phyloP scores from a whole-genome alignment of 2,888 invertebrate species.

The Epirrita christyi region DNA sequence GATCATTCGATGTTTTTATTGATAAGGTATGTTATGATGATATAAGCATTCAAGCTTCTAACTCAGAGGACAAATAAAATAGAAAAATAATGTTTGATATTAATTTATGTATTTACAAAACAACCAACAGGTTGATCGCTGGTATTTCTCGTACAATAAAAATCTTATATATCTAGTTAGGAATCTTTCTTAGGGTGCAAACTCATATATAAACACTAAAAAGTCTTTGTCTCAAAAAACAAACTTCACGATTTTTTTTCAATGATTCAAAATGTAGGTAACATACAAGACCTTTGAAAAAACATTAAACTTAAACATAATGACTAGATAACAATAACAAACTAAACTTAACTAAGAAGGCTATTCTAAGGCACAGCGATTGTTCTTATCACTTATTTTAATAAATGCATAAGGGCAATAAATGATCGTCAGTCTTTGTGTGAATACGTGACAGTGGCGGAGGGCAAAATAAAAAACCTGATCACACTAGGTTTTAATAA shows the following conservation, averaged over 20 bases:
- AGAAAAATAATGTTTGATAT: slow-evolving; percentile 11
- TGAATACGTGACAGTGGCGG: slow-evolving; percentile 64
- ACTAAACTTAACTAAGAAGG: slow-evolving; percentile 54
- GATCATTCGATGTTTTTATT: too few relatives aligned
- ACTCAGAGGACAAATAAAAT: slow-evolving; percentile 6
- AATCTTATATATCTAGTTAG: slow-evolving; percentile 66
- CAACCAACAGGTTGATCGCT: slow-evolving; percentile 56
- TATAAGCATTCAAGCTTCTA: too few relatives aligned
- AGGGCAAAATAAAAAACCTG: not conserved
- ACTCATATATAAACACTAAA: slow-evolving; percentile 63
- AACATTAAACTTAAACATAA: slow-evolving; percentile 61
- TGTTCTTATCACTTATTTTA: slow-evolving; percentile 65
- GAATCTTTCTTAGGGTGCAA: slow-evolving; percentile 80
- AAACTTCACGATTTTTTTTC: slow-evolving; percentile 29
- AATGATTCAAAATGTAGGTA: slow-evolving; percentile 35
- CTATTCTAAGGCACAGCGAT: slow-evolving; percentile 79
- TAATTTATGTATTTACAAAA: slow-evolving; percentile 40
- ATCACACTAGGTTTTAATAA: not conserved
- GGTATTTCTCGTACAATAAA: slow-evolving; percentile 51
- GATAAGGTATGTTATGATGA: too few relatives aligned
- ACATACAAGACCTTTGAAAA: slow-evolving; percentile 38
- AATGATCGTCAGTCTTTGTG: slow-evolving; percentile 79
- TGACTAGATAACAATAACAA: slow-evolving; percentile 81
- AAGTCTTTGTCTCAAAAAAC: slow-evolving; percentile 75
- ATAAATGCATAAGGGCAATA: slow-evolving; percentile 78